These are phyloP conservation scores for Steinernema hermaphroditum DNA, from an alignment of 2,888 invertebrate genomes.

Conservation along the genomic window DNA sequence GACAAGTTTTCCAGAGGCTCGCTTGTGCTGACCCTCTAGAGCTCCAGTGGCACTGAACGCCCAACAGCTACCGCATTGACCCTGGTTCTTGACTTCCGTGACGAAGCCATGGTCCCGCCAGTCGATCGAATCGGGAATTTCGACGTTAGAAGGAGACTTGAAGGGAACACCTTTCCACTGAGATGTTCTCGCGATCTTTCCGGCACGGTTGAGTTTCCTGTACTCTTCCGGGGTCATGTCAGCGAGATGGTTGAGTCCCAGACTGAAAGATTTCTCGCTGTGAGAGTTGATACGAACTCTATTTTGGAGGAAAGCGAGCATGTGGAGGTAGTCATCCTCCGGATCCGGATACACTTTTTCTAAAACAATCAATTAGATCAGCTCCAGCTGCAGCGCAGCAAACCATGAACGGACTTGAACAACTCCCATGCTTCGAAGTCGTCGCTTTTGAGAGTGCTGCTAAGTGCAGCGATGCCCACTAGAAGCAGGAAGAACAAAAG, in stretches of 20 bases:
- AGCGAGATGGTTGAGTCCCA: constrained; percentile 61
- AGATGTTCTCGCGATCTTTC: constrained; percentile 39
- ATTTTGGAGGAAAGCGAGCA: constrained; percentile 63
- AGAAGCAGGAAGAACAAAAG: too few species aligned
- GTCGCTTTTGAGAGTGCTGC: too few species aligned
- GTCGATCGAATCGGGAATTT: constrained; percentile 62
- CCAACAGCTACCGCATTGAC: constrained; percentile 55
- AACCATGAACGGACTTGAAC: too few species aligned
- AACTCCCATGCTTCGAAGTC: too few species aligned
- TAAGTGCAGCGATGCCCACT: too few species aligned
- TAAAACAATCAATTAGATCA: too few species aligned
- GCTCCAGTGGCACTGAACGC: constrained; percentile 57
- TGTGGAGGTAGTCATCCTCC: too few species aligned
- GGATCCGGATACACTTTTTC: too few species aligned
- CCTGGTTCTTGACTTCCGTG: constrained; percentile 63
- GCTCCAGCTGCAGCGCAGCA: too few species aligned
- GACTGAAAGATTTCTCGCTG: constrained; percentile 59
- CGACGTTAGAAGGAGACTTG: constrained; percentile 17
- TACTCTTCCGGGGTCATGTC: constrained; percentile 59
- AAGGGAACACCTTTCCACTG: neutral
- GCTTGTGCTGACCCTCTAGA: constrained; percentile 62
- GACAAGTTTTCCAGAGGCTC: constrained; percentile 56
- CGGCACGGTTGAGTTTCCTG: constrained; percentile 59
- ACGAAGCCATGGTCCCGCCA: constrained; percentile 63
- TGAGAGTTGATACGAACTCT: constrained; percentile 55